Base-by-base conservation (phyloP, 2,888 invertebrate genomes). In the Branchipolynoe longqiensis region DNA sequence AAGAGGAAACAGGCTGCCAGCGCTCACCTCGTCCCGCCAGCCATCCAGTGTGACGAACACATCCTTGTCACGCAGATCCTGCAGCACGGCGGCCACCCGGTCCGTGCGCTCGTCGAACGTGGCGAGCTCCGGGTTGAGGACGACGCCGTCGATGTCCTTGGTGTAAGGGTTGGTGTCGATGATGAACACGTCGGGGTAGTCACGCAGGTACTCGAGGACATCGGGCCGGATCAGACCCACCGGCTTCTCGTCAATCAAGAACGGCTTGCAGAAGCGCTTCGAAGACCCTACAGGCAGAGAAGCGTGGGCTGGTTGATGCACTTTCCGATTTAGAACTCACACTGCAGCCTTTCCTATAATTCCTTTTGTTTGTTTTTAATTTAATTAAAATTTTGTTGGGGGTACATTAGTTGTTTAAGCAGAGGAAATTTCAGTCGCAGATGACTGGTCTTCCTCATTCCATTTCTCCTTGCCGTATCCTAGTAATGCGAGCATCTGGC, bases 21-120 rank as follows among this genome's bases (percentile, higher is more conserved):
- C 8, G 33, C 36, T 40, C 94, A 97, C 97, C 96, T 98, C 98
- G 95, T 98, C 96, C 92, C 98, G 95, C 98, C 98, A 98, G 28
- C 98, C 98, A 62, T 88, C 88, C 40, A 93, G 89, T 18, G 91
- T 88, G 12, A 98, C 94, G 64, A 98, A 96, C 64, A 98, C 96
- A 91, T 96, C 96, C 90, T 97, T 96, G 88, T 95, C 95, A 87
- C 96, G 95, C 92, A 98, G 95, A 92, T 96, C 96, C 90, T 95
- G 95, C 90, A 98, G 95, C 86, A 98, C 96, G 93, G 96, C 95
- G 89, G 97, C 97, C 74, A 98, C 95, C 92, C 96, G 95, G 84
- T 95, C 95, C 87, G 97, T 97, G 90, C 97, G 95, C 91, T 97
- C 97, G 89, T 96, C 95, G 92, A 97, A 97, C 91, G 97, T 97